These are phyloP conservation scores for Andrena marginata DNA, from an alignment of 2,888 invertebrate genomes.

Conservation along the genomic window DNA sequence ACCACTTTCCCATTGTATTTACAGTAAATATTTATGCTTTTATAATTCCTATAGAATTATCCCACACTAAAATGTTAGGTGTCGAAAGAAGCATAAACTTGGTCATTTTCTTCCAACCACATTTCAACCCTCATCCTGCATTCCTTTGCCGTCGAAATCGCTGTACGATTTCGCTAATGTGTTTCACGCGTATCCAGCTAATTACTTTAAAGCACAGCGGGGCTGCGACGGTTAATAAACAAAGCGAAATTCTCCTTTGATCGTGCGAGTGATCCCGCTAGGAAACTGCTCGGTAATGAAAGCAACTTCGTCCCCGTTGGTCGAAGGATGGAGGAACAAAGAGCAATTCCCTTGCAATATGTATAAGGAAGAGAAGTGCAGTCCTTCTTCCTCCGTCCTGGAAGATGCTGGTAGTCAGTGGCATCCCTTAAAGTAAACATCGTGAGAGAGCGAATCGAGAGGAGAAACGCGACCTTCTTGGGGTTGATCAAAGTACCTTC, in stretches of 20 bases:
- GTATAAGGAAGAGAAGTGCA: slow-evolving; percentile 59
- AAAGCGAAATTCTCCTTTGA: slow-evolving; percentile 63
- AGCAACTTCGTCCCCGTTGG: slow-evolving; percentile 36
- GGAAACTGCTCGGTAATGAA: slow-evolving; percentile 58
- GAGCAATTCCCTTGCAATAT: slow-evolving; percentile 60
- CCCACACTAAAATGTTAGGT: too few relatives aligned
- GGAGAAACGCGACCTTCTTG: slow-evolving; percentile 72
- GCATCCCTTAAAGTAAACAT: slow-evolving; percentile 82
- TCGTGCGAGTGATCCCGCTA: slow-evolving; percentile 30
- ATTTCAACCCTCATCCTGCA: neutral
- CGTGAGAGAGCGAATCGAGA: slow-evolving; percentile 69
- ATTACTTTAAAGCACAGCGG: slow-evolving; percentile 47
- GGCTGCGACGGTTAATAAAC: slow-evolving; percentile 41
- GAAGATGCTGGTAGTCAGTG: slow-evolving; percentile 78
- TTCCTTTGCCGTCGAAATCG: slow-evolving; percentile 8
- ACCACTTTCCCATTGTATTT: too few relatives aligned
- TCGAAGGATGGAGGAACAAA: slow-evolving; percentile 35
- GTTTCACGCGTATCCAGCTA: slow-evolving; percentile 34
- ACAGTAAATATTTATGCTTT: too few relatives aligned
- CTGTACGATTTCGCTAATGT: slow-evolving; percentile 8
- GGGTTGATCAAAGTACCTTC: slow-evolving; percentile 83
- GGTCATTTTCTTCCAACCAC: too few relatives aligned
- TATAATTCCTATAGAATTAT: too few relatives aligned
- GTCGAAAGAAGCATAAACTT: too few relatives aligned
- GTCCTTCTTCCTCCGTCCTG: slow-evolving; percentile 45